Conservation (phyloP, 2,888 invertebrate species). For the Cyclophora albipunctata region DNA sequence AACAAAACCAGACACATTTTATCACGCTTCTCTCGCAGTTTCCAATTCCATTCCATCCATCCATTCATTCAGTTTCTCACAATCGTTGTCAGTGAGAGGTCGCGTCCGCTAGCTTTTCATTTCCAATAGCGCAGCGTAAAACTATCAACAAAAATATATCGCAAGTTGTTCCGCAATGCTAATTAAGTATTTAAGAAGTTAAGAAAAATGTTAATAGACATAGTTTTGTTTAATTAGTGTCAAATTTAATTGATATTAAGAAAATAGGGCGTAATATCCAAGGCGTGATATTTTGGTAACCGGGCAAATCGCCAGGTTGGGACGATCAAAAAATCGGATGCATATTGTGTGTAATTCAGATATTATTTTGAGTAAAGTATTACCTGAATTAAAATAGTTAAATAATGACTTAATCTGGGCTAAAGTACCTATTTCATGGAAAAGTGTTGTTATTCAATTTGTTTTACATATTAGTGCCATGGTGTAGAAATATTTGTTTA, state of each 20-base stretch:
- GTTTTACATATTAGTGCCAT: background rate
- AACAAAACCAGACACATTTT: background rate
- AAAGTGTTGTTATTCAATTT: background rate
- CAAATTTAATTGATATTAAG: conserved; percentile 55
- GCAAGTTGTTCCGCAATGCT: too few species aligned
- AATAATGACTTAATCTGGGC: background rate
- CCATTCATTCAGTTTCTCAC: background rate
- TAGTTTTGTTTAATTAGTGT: background rate
- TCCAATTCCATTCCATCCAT: conserved; percentile 4
- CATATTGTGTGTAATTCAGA: conserved; percentile 9
- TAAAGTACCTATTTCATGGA: background rate
- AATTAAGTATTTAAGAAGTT: too few species aligned
- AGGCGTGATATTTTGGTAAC: conserved; percentile 57
- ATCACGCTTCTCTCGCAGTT: conserved; percentile 8
- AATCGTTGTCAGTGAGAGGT: conserved; percentile 7
- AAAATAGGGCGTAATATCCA: conserved; percentile 34
- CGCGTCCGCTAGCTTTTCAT: conserved; percentile 5
- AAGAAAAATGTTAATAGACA: too few species aligned
- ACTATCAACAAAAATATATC: background rate
- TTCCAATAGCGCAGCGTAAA: conserved; percentile 10
- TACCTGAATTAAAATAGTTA: background rate
- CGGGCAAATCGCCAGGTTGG: conserved; percentile 57
- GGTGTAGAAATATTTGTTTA: background rate
- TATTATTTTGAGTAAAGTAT: conserved; percentile 34
- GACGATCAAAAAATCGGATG: conserved; percentile 21